Evolutionary conservation across 2,888 invertebrate genomes (phyloP), one percentile per base, ranked within the genome.

Genomic region (Pogonocherus hispidulus): DNA sequence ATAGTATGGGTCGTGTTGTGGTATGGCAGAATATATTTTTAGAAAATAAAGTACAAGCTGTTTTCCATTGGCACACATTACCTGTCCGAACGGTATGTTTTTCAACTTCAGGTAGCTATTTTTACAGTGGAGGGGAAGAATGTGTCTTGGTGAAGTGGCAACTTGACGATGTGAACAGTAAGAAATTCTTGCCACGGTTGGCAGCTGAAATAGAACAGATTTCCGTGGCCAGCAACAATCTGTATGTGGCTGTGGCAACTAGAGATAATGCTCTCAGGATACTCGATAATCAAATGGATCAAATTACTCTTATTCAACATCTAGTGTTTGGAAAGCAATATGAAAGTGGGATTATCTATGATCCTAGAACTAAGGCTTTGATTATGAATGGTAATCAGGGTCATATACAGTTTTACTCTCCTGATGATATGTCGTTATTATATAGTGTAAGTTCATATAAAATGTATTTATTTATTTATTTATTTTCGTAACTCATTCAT

Each of bases 71-170:
- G 95, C 95, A 95, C 84, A 90, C 91, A 3, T 86, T 93, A 54
- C 88, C 91, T 32, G 91, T 94, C 0, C 87, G 87, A 49, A 90
- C 91, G 79, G 81, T 95, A 14, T 85, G 87, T 0, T 94, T 94
- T 80, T 91, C 93, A 9, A 77, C 81, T 1, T 76, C 84, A 83
- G 94, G 94, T 18, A 89, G 89, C 8, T 88, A 90, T 73, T 88
- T 95, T 81, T 91, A 91, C 77, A 93, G 93, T 76, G 93, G 94
- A 6, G 95, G 93, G n/a, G 64, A 88, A 52, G 95, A 95, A 83
- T 88, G 90, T 78, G 93, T 93, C 0, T 83, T 95, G 57, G 94
- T 95, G 0, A 92, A 91, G 82, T 95, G 95, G 95, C 86, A 87
- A 59, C 71, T 90, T 19, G 84, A 87, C 37, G 86, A 88, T 75